Percentiles rank a stretch among this genome's conserved stretches.
phyloP scores from a whole-genome alignment of 2,888 invertebrate species.

The Caenorhabditis zanzibari region DNA sequence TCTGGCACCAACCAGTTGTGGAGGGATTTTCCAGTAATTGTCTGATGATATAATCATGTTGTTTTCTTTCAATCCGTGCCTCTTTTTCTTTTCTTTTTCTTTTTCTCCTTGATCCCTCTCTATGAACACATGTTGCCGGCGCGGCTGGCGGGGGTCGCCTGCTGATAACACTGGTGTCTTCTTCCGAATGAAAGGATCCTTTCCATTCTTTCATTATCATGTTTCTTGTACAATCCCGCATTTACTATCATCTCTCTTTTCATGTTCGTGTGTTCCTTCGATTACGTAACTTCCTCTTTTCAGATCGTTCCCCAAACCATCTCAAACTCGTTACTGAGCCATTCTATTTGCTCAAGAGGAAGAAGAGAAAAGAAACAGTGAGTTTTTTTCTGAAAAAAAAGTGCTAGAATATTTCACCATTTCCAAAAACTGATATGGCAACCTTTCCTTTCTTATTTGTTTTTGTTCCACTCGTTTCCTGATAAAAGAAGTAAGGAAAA shows the following conservation, averaged over 20 bases:
- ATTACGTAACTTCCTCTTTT: slow-evolving; percentile 34
- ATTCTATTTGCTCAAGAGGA: slow-evolving; percentile 51
- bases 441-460: slow-evolving; percentile 28
- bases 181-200: slow-evolving; percentile 17
- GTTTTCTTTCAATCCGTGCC: slow-evolving; percentile 49
- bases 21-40: slow-evolving; percentile 28
- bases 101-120: slow-evolving; percentile 20
- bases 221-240: slow-evolving; percentile 60
- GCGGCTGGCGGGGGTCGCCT: slow-evolving; percentile 56
- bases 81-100: slow-evolving; percentile 4
- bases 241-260: slow-evolving; percentile 15
- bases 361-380: slow-evolving; percentile 46
- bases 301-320: slow-evolving; percentile 22
- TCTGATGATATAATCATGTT: slow-evolving; percentile 58
- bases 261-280: slow-evolving; percentile 17
- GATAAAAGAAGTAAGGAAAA: slow-evolving; percentile 16
- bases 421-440: slow-evolving; percentile 30
- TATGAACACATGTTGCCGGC: slow-evolving; percentile 62
- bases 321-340: slow-evolving; percentile 4
- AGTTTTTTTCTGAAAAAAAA: slow-evolving; percentile 34
- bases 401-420: slow-evolving; percentile 26
- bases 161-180: slow-evolving; percentile 59
- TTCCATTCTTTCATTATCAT: slow-evolving; percentile 45
- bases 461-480: slow-evolving; percentile 21
- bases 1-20: slow-evolving; percentile 35